Evolutionary conservation across 2,888 invertebrate species (phyloP), one percentile per base, ranked within the genome.

Genomic region (Nineta flava): DNA sequence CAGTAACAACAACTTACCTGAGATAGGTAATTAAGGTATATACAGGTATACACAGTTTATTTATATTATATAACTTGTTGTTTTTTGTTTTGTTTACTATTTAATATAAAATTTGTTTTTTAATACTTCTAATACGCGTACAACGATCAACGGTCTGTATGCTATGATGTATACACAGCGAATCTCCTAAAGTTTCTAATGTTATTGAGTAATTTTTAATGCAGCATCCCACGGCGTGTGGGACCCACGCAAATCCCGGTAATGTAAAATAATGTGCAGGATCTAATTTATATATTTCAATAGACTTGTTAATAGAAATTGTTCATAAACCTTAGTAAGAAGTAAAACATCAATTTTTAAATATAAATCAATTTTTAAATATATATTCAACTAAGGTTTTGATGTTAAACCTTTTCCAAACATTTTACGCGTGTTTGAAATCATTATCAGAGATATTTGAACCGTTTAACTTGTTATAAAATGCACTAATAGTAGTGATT

Each of bases 301-400:
- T 32, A 47, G 59, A 59, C 1, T 51, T 55, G 4, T 52, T 12
- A 6, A n/a, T n/a, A 63, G 43, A 53, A 64, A 65, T 50, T 63
- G 59, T 54, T 65, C 65, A 52, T 65, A 64, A 6, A 65, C 54
- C 47, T 65, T 64, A 4, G 59, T 56, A 31, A 63, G 50, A 4
- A 65, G 51, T n/a, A 64, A 49, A 1, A 66, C 58, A 53, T 67
- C 64, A 1, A 59, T 59, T 55, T 61, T 62, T 19, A 65, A 42
- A 52, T 65, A 64, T 2, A 64, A 15, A 34, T 63, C 59, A 2
- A n/a, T n/a, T n/a, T n/a, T n/a, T n/a, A n/a, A n/a, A n/a, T n/a
- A 57, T 55, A 51, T 66, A 67, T 48, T 64, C 61, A 2, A 58
- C 58, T 15, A 66, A 49, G 21, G 53, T 61, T 35, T 55, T 48